Base-by-base conservation (phyloP, 2,888 invertebrate genomes). In the Ptychoptera contaminata region DNA sequence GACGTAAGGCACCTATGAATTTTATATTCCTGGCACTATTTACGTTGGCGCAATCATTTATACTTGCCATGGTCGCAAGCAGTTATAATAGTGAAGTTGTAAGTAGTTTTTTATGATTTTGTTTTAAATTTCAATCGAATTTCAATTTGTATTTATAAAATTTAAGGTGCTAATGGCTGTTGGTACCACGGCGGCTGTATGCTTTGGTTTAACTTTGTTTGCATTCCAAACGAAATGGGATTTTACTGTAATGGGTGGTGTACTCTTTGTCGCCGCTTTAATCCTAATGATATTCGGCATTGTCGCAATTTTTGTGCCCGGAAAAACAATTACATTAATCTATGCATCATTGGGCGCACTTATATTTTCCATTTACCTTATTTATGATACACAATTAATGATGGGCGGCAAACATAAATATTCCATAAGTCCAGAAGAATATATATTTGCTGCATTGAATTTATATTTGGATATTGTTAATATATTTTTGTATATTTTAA, bases 331-430 rank as follows among this genome's bases (percentile, higher is more conserved):
- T 48, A 73, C 73, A 0, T 59, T 88, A 10, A 73, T 90, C 1
- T 93, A 93, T 63, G 82, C 90, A 0, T 82, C 82, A 0, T 56
- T 86, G 10, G 94, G 92, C 8, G 93, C 91, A 0, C 66, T 94
- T 9, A 63, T 94, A 1, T 94, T 94, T 68, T 87, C 86, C 0
- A 61, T 91, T 44, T 94, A 90, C 65, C 69, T 93, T 43, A 76
- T 93, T n/a, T 88, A 88, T 61, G 93, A 93, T 67, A 92, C 91
- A 0, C 92, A 93, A 65, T 60, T 81, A 52, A 90, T 93, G 85
- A 71, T 92, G 63, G 92, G 91, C 5, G 90, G 90, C 11, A 79
- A 79, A 34, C 93, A 94, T 68, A 87, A 86, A 63, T 88, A 84
- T 67, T 73, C 82, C 45, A 75, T 93, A 50, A 88, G 90, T 1